Percentiles rank a stretch among this genome's conserved stretches.
phyloP scores from a whole-genome alignment of 2,888 invertebrate genomes.

The Ichneumon xanthorius region DNA sequence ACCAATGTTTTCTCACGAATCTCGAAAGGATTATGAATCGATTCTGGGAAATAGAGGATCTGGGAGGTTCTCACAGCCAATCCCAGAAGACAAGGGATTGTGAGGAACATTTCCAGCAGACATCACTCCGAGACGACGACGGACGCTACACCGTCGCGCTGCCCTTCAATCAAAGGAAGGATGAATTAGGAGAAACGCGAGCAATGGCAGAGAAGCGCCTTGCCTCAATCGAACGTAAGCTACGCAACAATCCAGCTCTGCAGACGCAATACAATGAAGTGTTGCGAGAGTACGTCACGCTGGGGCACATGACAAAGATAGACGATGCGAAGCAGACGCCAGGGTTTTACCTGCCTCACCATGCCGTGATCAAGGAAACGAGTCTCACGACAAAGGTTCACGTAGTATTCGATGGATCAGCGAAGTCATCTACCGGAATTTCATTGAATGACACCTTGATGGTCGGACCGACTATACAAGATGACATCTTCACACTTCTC shows the following conservation, averaged over 20 bases:
- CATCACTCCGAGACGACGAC: neutral
- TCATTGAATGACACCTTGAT: slow-evolving; percentile 73
- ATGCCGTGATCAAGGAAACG: slow-evolving; percentile 62
- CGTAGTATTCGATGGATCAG: slow-evolving; percentile 67
- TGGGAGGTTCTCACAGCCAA: too few relatives aligned
- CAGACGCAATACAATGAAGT: neutral
- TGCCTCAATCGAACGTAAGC: neutral
- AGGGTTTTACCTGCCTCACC: slow-evolving; percentile 69
- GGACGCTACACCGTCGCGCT: slow-evolving; percentile 23
- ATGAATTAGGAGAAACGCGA: slow-evolving; percentile 49
- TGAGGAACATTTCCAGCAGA: slow-evolving; percentile 2
- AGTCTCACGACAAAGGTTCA: slow-evolving; percentile 61
- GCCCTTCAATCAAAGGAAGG: slow-evolving; percentile 48
- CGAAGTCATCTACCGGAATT: slow-evolving; percentile 35
- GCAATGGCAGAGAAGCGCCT: slow-evolving; percentile 28
- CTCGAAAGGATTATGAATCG: neutral
- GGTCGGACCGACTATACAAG: slow-evolving; percentile 73
- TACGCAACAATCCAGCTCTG: neutral
- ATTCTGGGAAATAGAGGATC: slow-evolving; percentile 24
- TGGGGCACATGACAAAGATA: slow-evolving; percentile 65
- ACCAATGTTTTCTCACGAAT: too few relatives aligned
- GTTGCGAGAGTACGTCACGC: slow-evolving; percentile 63
- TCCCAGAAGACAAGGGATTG: neutral
- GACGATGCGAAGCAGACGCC: neutral
- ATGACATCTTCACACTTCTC: slow-evolving; percentile 70